Base-by-base conservation (phyloP, 2,888 invertebrate species). In the Cenopis cana region DNA sequence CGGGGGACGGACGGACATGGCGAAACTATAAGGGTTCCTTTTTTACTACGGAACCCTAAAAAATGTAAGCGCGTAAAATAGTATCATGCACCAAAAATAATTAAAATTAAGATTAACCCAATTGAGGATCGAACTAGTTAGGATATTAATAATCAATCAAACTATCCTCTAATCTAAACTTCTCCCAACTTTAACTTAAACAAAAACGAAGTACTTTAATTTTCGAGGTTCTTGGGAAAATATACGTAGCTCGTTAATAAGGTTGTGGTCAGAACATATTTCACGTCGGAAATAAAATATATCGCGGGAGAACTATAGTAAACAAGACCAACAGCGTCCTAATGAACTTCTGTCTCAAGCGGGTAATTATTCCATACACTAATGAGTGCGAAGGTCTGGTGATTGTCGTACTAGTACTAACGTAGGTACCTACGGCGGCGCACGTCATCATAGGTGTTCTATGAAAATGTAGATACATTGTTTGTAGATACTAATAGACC, bases 251-350 rank as follows among this genome's bases (percentile, higher is more conserved):
- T 8, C 12, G 59, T 14, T 9, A 14, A 20, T 57, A 57, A 33
- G 18, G 17, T 5, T 36, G 9, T 18, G 8, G 1, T 3, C 10
- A 36, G 6, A 52, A 8, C 18, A 38, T 57, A 38, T 57, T 56
- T 38, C 36, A 57, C 33, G 18, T 59, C 38, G 12, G 14, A 12
- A 59, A 59, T 59, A 18, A 41, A 41, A 38, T 59, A 18, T 41
- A 20, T 20, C 20, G 14, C 18, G 18, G 3, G 38, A 64, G 20
- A 36, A 24, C 54, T n/a, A n/a, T n/a, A n/a, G 52, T 60, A 49
- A 67, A 57, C 24, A 79, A 79, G 78, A 76, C 78, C 77, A 81
- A 81, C 80, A 79, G 72, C 77, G 75, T 73, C 76, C 76, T 77
- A 78, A 79, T 76, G 69, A 76, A 74, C 76, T 78, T 78, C 78